These are phyloP conservation scores for Salvelinus namaycush DNA, from an alignment of 2,113 vertebrate genomes.

Conservation along the genomic window DNA sequence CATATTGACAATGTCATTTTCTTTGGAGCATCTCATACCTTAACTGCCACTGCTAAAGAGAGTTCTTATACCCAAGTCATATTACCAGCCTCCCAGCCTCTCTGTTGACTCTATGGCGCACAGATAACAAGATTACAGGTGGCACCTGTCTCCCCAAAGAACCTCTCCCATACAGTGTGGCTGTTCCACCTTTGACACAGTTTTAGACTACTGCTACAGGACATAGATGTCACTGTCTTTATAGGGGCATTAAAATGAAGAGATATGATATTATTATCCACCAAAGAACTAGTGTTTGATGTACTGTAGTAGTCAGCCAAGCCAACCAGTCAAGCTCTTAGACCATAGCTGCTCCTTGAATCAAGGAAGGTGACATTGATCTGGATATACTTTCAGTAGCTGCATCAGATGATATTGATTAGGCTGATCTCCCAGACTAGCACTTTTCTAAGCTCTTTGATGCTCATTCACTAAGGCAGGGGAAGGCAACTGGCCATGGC, in stretches of 20 bases:
- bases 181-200: constrained; percentile 16
- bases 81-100: constrained; percentile 14
- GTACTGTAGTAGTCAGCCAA: constrained; percentile 1
- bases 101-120: constrained; percentile 21
- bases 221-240: constrained; percentile 33
- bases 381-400: constrained; percentile 54
- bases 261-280: constrained; percentile 31
- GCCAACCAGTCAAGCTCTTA: constrained; percentile 6
- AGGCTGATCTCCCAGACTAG: constrained; percentile 54
- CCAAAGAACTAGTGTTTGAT: constrained; percentile 13
- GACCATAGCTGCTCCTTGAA: constrained; percentile 31
- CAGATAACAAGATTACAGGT: constrained; percentile 45
- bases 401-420: constrained; percentile 63
- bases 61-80: constrained; percentile 25
- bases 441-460: constrained; percentile 53
- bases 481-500: too few species aligned
- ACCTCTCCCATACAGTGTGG: constrained; percentile 22
- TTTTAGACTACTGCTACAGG: constrained; percentile 28
- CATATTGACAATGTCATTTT: constrained; percentile 20
- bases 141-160: constrained; percentile 47
- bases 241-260: constrained; percentile 36
- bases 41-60: constrained; percentile 27
- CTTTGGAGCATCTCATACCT: constrained; percentile 17
- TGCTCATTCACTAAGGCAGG: background rate
- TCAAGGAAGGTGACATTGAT: constrained; percentile 64